phyloP scores from a whole-genome alignment of 1,140 invertebrate genomes.

The Drosophila nebulosa region DNA sequence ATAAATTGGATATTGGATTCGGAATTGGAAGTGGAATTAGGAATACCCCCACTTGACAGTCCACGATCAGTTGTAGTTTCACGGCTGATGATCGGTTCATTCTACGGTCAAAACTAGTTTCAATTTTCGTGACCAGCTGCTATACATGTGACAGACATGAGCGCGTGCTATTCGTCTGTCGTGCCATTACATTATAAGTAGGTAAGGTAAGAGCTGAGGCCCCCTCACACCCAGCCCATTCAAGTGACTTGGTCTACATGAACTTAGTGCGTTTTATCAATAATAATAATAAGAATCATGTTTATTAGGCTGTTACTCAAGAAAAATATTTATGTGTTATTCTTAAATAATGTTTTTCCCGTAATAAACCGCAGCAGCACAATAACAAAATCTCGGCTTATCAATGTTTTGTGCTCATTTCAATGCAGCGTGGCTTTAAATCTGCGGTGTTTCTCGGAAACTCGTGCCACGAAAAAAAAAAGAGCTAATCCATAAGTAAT shows the following conservation, averaged over 20 bases:
- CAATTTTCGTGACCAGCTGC: conserved; percentile 22
- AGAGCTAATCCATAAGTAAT: no score
- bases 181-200: background rate
- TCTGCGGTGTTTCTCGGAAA: conserved; percentile 14
- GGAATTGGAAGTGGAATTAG: no score
- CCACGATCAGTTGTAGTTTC: conserved; percentile 25
- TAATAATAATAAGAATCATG: background rate
- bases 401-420: conserved; percentile 11
- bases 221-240: background rate
- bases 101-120: conserved; percentile 46
- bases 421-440: background rate
- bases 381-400: conserved; percentile 16
- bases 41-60: conserved; percentile 24
- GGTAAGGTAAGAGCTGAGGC: background rate
- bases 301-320: background rate
- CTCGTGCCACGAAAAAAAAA: background rate
- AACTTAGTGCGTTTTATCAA: no score
- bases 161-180: conserved; percentile 45
- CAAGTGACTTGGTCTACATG: no score
- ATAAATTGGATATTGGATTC: conserved; percentile 26
- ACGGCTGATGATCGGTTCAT: background rate
- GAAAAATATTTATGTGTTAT: background rate
- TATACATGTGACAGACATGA: conserved; percentile 61
- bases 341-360: background rate
- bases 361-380: background rate